Conservation (phyloP, 2,797 vertebrate species). For the Gobionotothen gibberifrons region DNA sequence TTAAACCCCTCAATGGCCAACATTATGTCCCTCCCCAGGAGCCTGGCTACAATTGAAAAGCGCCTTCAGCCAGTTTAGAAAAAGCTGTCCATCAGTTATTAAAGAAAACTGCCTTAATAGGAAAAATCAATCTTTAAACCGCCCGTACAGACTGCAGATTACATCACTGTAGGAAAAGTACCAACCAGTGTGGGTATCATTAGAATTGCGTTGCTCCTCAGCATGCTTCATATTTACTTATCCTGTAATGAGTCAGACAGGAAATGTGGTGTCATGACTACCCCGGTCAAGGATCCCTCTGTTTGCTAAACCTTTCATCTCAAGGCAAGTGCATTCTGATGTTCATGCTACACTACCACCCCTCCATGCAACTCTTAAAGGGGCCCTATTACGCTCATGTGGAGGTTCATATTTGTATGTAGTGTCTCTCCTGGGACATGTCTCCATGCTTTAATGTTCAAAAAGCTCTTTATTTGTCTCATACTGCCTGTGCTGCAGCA, state of each 20-base stretch:
- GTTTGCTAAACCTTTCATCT: slow-evolving; percentile 47
- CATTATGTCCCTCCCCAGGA: slow-evolving; percentile 36
- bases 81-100: slow-evolving; percentile 20
- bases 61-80: slow-evolving; percentile 41
- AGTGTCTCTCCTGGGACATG: too few species aligned
- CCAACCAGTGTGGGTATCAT: slow-evolving; percentile 18
- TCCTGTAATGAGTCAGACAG: slow-evolving; percentile 60
- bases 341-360: too few species aligned
- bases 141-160: neutral
- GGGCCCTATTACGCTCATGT: too few species aligned
- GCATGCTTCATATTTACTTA: slow-evolving; percentile 37
- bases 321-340: neutral
- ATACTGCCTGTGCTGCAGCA: too few species aligned
- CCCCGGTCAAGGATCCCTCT: slow-evolving; percentile 40
- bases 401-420: too few species aligned
- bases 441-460: too few species aligned
- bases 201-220: slow-evolving; percentile 14
- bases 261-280: slow-evolving; percentile 54
- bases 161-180: slow-evolving; percentile 27
- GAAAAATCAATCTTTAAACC: neutral
- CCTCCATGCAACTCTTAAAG: too few species aligned
- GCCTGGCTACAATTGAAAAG: slow-evolving; percentile 29
- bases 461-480: too few species aligned
- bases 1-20: slow-evolving; percentile 56
- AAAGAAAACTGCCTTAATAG: neutral